A percentile compares a stretch with the other conserved stretches of the same genome.
Conservation (phyloP, 1,140 invertebrate genomes). For the Drosophila yakuba region DNA sequence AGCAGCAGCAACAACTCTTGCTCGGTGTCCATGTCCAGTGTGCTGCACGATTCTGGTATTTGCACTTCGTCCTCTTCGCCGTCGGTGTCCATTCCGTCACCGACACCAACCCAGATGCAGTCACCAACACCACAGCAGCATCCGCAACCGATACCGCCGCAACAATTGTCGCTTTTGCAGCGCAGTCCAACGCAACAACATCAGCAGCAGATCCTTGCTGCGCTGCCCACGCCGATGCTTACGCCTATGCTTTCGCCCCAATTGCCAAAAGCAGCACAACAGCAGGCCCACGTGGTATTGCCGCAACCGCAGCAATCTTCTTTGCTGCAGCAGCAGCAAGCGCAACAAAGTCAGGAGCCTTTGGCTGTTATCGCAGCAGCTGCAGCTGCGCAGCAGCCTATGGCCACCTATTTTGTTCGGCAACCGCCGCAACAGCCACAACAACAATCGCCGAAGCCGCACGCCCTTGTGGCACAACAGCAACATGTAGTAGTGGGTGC, state of each 20-base stretch:
- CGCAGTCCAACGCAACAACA: slow-evolving; percentile 61
- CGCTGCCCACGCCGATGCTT: slow-evolving; percentile 69
- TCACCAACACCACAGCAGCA: slow-evolving; percentile 62
- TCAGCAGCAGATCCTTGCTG: slow-evolving; percentile 61
- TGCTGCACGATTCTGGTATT: slow-evolving; percentile 79
- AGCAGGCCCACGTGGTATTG: slow-evolving; percentile 17
- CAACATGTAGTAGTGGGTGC: slow-evolving; percentile 4
- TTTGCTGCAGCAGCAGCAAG: slow-evolving; percentile 41
- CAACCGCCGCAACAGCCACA: slow-evolving; percentile 22
- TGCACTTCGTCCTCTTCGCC: slow-evolving; percentile 82
- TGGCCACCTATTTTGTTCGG: slow-evolving; percentile 55
- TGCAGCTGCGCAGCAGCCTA: slow-evolving; percentile 51
- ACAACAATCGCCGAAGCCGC: slow-evolving; percentile 35
- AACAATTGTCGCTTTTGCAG: slow-evolving; percentile 59
- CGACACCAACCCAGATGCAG: slow-evolving; percentile 69
- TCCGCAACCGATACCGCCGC: slow-evolving; percentile 36
- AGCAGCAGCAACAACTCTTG: slow-evolving; percentile 69
- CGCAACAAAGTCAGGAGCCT: slow-evolving; percentile 55
- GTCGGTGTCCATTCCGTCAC: slow-evolving; percentile 78
- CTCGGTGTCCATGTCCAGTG: slow-evolving; percentile 73
- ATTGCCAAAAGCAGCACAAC: slow-evolving; percentile 19
- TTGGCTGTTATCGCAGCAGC: slow-evolving; percentile 64
- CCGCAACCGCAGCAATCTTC: slow-evolving; percentile 28
- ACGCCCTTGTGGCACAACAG: slow-evolving; percentile 24
- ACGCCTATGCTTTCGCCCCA: slow-evolving; percentile 63